Evolutionary conservation across 1,140 invertebrate genomes (phyloP).

Genomic region (Wiebesia pumilae): DNA sequence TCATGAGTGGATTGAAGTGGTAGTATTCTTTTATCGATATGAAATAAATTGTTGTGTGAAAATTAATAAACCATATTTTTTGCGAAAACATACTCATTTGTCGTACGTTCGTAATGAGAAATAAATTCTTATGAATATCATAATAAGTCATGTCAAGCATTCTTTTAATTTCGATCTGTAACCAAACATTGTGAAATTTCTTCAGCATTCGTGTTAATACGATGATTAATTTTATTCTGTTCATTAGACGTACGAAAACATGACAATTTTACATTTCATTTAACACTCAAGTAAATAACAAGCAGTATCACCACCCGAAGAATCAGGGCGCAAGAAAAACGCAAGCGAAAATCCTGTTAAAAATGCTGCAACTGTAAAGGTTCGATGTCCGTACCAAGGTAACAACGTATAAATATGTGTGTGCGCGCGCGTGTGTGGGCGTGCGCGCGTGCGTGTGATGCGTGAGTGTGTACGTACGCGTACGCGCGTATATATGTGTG

Average conservation of each 20-base stretch:
- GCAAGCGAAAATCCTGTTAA: not conserved
- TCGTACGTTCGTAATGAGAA: too few relatives aligned
- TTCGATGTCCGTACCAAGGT: constrained; percentile 23
- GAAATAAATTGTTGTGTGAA: too few relatives aligned
- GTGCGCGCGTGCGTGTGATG: too few relatives aligned
- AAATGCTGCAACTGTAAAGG: constrained; percentile 12
- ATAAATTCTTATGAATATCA: too few relatives aligned
- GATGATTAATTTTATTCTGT: not conserved
- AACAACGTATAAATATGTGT: not conserved
- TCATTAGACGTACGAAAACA: not conserved
- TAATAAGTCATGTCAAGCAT: not conserved
- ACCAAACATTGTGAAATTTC: not conserved
- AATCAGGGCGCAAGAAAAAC: not conserved
- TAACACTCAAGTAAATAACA: not conserved
- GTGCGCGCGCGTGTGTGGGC: too few relatives aligned
- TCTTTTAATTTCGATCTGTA: not conserved
- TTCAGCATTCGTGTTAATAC: not conserved
- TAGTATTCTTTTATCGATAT: too few relatives aligned
- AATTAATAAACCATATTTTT: too few relatives aligned
- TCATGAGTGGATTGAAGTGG: too few relatives aligned
- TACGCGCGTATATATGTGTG: too few relatives aligned
- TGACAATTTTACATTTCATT: constrained; percentile 2
- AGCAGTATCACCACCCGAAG: too few relatives aligned
- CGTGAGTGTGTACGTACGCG: too few relatives aligned
- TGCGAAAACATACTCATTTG: too few relatives aligned